phyloP scores from a whole-genome alignment of 92 coral and sea anemone genomes.

The Diadumene lineata region DNA sequence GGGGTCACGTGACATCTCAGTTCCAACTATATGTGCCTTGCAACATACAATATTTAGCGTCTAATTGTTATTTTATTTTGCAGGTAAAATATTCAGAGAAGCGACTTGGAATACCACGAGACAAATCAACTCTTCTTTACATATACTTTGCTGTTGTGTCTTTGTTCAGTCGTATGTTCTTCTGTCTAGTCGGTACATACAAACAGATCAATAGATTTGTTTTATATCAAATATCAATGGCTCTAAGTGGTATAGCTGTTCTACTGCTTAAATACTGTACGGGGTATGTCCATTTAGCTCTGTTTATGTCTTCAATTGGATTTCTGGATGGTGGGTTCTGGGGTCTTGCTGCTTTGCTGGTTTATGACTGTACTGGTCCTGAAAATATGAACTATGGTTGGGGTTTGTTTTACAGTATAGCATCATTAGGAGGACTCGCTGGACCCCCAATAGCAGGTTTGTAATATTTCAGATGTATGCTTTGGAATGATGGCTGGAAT shows the following conservation, averaged over 20 bases:
- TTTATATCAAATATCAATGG: slow-evolving; percentile 53
- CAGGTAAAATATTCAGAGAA: slow-evolving; percentile 53
- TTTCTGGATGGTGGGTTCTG: slow-evolving; percentile 54
- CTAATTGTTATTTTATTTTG: background rate
- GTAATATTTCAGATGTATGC: background rate
- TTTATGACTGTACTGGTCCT: slow-evolving; percentile 37
- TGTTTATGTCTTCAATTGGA: slow-evolving; percentile 36
- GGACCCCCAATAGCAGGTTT: slow-evolving; percentile 55
- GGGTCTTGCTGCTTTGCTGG: slow-evolving; percentile 50
- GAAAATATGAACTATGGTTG: slow-evolving; percentile 40
- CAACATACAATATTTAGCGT: no score
- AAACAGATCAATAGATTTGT: slow-evolving; percentile 39
- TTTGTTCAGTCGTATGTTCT: slow-evolving; percentile 52
- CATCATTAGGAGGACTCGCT: background rate
- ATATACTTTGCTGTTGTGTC: slow-evolving; percentile 44
- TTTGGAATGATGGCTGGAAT: no score
- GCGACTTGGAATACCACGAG: slow-evolving; percentile 41
- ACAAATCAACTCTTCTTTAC: slow-evolving; percentile 50
- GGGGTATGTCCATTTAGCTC: slow-evolving; percentile 21
- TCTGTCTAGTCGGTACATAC: slow-evolving; percentile 50
- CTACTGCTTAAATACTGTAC: slow-evolving; percentile 32
- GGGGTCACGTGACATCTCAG: no score
- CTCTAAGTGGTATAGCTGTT: slow-evolving; percentile 39
- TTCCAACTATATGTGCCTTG: no score
- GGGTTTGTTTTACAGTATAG: slow-evolving; percentile 26